Conservation (phyloP, 2,113 vertebrate species). For the Cettia cetti region DNA sequence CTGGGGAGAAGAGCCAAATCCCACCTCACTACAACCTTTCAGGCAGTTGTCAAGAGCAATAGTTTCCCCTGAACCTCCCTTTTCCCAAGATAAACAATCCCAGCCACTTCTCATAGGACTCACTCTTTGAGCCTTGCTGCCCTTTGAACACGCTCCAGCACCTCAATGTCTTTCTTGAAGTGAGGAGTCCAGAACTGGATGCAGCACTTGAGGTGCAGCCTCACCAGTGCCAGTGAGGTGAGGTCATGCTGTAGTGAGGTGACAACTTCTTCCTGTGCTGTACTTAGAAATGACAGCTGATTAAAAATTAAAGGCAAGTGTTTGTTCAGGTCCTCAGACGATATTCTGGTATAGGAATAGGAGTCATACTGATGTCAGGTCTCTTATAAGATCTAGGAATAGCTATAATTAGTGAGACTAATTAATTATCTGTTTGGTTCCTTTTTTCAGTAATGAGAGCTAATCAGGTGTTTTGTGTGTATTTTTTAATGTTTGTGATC, state of each 20-base stretch:
- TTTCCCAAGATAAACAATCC: neutral
- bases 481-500: neutral
- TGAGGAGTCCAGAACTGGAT: neutral
- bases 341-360: neutral
- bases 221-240: neutral
- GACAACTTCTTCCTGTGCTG: neutral
- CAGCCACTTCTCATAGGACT: neutral
- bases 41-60: neutral
- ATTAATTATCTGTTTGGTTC: neutral
- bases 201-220: accelerated
- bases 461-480: conserved; percentile 5
- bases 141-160: neutral
- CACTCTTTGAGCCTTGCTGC: neutral
- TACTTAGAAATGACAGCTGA: neutral
- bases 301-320: neutral
- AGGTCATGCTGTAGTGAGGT: neutral
- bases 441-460: neutral
- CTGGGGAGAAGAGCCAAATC: neutral
- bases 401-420: neutral
- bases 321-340: neutral
- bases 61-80: neutral
- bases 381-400: neutral
- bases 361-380: neutral
- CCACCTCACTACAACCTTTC: neutral
- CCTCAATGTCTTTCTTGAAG: neutral